Evolutionary conservation across 2,888 invertebrate species (phyloP).

Genomic region (Arrhopalites spinosus): DNA sequence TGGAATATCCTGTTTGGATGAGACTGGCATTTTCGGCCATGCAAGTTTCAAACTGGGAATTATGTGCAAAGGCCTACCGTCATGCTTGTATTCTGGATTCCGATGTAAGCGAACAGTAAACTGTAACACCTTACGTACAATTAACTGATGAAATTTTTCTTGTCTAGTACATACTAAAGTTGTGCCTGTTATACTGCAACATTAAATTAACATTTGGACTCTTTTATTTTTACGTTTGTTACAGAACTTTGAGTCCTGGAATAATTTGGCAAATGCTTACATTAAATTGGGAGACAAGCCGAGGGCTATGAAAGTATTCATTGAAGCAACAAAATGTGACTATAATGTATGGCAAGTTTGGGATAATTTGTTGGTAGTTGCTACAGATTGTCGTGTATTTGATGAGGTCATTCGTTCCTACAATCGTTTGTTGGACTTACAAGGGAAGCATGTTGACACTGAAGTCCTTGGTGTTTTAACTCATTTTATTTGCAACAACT

Average conservation of each 20-base stretch:
- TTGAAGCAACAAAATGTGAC: conserved; percentile 83
- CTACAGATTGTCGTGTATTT: conserved; percentile 83
- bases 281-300: conserved; percentile 83
- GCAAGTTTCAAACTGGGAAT: conserved; percentile 76
- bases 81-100: conserved; percentile 85
- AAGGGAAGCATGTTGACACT: conserved; percentile 75
- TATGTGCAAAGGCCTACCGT: conserved; percentile 82
- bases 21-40: conserved; percentile 85
- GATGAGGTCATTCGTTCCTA: conserved; percentile 81
- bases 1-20: conserved; percentile 86
- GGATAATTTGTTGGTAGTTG: conserved; percentile 91
- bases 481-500: conserved; percentile 69
- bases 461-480: conserved; percentile 76
- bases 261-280: conserved; percentile 93
- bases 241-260: conserved; percentile 95
- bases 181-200: no score
- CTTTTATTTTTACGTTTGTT: no score
- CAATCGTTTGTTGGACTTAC: conserved; percentile 84
- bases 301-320: conserved; percentile 80
- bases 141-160: no score
- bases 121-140: no score
- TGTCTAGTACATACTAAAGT: no score
- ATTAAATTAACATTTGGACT: no score
- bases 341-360: conserved; percentile 91
- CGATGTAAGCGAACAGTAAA: conserved; percentile 62